Base-by-base conservation (phyloP, 2,888 invertebrate species). In the Andrena praecox region DNA sequence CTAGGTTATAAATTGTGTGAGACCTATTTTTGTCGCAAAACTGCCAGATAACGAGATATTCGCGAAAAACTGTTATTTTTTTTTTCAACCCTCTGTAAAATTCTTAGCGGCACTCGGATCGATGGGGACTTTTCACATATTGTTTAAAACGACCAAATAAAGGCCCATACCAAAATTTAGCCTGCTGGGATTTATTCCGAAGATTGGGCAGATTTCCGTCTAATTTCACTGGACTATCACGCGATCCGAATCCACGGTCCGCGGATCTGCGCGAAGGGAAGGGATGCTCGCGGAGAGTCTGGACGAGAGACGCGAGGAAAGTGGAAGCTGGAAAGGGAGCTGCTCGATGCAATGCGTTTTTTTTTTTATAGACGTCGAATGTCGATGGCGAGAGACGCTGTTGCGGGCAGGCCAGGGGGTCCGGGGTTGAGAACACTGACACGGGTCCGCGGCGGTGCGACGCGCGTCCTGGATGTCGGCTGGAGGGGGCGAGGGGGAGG, bases 341-440 rank as follows among this genome's bases (percentile, higher is more conserved):
- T 71, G 31, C 35, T 64, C 24, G 74, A 68, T 75, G 74, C 54
- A 50, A 50, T 24, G 74, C 67, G 50, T 48, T 20, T 29, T 52
- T 48, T 48, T 29, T 52, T 29, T 27, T 31, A 79, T 52, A 67
- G 29, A 59, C 64, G 84, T 67, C 20, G 20, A 42, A 50, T 60
- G 35, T 68, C 56, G 50, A 56, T 35, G 52, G n/a, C 33, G 59
- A 62, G 59, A 67, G 64, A 77, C 50, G 35, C 60, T 27, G 52
- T 60, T 31, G 63, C 12, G 54, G 75, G 56, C 56, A 12, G 42
- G 42, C 42, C 5, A 42, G 42, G 12, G 16, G 16, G 42, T 42
- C 16, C 42, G 74, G 86, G 79, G 85, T 79, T 77, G 72, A 85
- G 79, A 85, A 78, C 67, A 85, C 67, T 73, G 80, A 73, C 79